Percentiles rank a stretch among this genome's conserved stretches.
These are phyloP conservation scores for Caenorhabditis japonica DNA, from an alignment of 2,888 invertebrate genomes.

Conservation along the genomic window DNA sequence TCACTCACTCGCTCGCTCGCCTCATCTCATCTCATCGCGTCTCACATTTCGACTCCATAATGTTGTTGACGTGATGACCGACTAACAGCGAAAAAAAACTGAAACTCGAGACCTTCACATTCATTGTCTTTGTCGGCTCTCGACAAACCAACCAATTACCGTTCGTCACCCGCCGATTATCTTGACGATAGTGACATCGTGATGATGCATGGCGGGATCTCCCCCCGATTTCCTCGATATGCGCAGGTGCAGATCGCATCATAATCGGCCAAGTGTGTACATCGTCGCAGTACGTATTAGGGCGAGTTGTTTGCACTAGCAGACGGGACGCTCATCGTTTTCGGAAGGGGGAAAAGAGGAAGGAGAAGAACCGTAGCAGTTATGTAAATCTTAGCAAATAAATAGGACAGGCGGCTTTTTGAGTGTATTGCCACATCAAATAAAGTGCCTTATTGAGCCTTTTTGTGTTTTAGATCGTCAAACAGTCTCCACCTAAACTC, in stretches of 20 bases:
- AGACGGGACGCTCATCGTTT: conserved; percentile 11
- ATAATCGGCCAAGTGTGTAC: conserved; percentile 21
- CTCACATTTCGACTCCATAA: conserved; percentile 19
- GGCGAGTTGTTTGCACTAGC: conserved; percentile 21
- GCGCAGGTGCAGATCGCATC: conserved; percentile 25
- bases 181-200: background rate
- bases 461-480: no score
- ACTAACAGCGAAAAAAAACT: no score
- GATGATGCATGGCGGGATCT: background rate
- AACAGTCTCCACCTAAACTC: background rate
- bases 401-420: conserved; percentile 10
- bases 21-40: no score
- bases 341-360: no score
- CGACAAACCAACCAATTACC: conserved; percentile 7
- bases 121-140: background rate
- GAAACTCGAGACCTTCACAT: background rate
- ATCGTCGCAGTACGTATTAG: conserved; percentile 27
- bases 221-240: conserved; percentile 3
- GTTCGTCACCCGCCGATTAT: conserved; percentile 1
- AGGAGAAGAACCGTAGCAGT: no score
- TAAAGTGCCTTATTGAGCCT: no score
- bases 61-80: no score
- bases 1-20: no score
- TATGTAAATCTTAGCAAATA: conserved; percentile 31
- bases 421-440: conserved; percentile 23